Base-by-base conservation (phyloP, 2,113 vertebrate genomes). In the Kryptolebias marmoratus region DNA sequence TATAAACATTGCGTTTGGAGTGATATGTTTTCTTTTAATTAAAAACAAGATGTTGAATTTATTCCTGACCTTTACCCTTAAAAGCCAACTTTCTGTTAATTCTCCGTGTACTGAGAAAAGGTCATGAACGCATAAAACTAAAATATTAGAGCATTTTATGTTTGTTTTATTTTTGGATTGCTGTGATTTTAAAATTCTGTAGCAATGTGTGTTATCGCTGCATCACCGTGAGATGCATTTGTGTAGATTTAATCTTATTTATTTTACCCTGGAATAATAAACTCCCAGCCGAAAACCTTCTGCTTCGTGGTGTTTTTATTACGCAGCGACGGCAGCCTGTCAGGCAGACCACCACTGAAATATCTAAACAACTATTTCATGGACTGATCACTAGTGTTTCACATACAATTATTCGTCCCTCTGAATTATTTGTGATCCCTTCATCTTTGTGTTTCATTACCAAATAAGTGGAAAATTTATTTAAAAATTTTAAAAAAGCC, bases 281-380 rank as follows among this genome's bases (percentile, higher is more conserved):
- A 50, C 45, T 65, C 52, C 42, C n/a, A 56, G 30, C 49, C 64
- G 59, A 60, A 70, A 56, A 54, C 64, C 39, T 64, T 60, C 53
- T 63, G 10, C 31, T 70, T 63, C 30, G 56, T 68, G 56, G 42
- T 68, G 28, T 78, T 69, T 69, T 68, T 80, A 80, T 80, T 31
- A 60, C 54, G 54, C 32, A 56, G 4, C 22, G 22, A 22, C 22
- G 27, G 44, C 55, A 57, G 71, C 44, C 55, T 69, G 58, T 56
- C 64, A 67, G 62, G 44, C 36, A 42, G 53, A 48, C 57, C 71
- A 13, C 56, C 15, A 14, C 32, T 71, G 42, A 74, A 71, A 75
- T 61, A 74, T 64, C 55, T 61, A 32, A 72, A 71, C 71, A 75
- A 59, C 52, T 39, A 65, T 64, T 59, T 71, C 63, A 74, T 74